Evolutionary conservation across 2,113 vertebrate genomes (phyloP), one percentile per base, ranked within the genome.

Genomic region (Potamarius usumacintae): DNA sequence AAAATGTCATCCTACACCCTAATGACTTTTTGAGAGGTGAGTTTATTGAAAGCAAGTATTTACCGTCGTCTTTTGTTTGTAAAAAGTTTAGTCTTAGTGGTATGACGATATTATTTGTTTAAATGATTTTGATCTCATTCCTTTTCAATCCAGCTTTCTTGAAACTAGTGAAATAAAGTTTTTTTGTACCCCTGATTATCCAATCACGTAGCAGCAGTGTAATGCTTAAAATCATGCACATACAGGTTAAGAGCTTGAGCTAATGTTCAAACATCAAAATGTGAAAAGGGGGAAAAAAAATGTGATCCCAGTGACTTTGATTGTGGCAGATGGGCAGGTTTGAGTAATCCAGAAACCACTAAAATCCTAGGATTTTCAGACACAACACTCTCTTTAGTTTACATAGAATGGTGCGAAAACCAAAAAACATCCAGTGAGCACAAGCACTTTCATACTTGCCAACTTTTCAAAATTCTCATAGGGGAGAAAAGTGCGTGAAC

Each of bases 11-110:
- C 62, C 78, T 58, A 18, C 30, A 55, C 57, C 76, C 7, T 30
- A 58, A 85, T 82, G 76, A 85, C 83, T 82, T 58, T 60, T 58
- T 60, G 53, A 60, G 63, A 72, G 69, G 76, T 42, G 22, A 20
- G 15, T 69, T 53, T 63, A 34, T 88, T 76, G 50, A 60, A 72
- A 60, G 78, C 34, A 69, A 11, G 18, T 86, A 79, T 82, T 60
- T 81, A 81, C n/a, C 65, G 60, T 80, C 27, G 48, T 72, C 25
- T 81, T 85, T 84, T 58, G 71, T 74, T 80, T 57, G 65, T 48
- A 72, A 74, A 60, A 80, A 14, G 7, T 50, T 34, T 12, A 83
- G 62, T 11, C 58, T 74, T 82, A 82, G n/a, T 58, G 9, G 42
- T 50, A 20, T 52, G 69, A 82, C 3, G 0, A 25, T 78, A 62